Percentiles rank a stretch among this genome's conserved stretches.
Evolutionary conservation across 2,797 vertebrate species (phyloP).

Genomic region (Avahi laniger): DNA sequence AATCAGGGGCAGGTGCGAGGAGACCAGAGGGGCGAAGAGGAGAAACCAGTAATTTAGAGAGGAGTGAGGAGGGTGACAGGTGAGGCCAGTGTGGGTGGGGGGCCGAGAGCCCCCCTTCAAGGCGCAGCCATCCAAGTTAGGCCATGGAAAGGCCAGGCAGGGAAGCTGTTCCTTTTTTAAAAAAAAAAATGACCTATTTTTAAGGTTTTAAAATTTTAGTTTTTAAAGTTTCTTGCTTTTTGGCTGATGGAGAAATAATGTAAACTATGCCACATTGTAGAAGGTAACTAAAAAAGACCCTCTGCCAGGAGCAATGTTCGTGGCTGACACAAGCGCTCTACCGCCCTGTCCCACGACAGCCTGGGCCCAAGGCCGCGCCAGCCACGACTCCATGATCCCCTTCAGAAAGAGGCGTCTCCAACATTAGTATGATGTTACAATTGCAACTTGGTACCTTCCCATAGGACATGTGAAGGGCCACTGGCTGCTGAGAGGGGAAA

Average conservation of each 20-base stretch:
- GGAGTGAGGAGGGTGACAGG: background rate
- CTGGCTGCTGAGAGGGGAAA: background rate
- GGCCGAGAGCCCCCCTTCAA: background rate
- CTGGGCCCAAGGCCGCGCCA: too few species aligned
- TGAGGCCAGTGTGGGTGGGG: background rate
- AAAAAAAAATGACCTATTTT: background rate
- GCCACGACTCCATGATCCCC: too few species aligned
- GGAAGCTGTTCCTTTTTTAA: background rate
- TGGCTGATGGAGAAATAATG: background rate
- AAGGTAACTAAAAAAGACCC: background rate
- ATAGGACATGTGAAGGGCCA: background rate
- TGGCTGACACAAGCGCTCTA: background rate
- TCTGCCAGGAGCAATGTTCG: background rate
- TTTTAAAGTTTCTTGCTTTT: background rate
- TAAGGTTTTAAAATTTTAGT: background rate
- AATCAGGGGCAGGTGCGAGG: background rate
- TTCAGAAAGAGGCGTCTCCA: background rate
- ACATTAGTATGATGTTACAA: background rate
- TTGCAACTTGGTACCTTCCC: rapidly evolving
- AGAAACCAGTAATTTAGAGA: background rate
- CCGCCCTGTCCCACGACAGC: background rate
- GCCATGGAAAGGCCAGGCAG: background rate
- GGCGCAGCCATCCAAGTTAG: too few species aligned
- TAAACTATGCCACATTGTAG: background rate
- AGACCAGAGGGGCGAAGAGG: background rate